These are phyloP conservation scores for Notolepis coatsorum DNA, from an alignment of 2,797 vertebrate genomes.

Conservation along the genomic window DNA sequence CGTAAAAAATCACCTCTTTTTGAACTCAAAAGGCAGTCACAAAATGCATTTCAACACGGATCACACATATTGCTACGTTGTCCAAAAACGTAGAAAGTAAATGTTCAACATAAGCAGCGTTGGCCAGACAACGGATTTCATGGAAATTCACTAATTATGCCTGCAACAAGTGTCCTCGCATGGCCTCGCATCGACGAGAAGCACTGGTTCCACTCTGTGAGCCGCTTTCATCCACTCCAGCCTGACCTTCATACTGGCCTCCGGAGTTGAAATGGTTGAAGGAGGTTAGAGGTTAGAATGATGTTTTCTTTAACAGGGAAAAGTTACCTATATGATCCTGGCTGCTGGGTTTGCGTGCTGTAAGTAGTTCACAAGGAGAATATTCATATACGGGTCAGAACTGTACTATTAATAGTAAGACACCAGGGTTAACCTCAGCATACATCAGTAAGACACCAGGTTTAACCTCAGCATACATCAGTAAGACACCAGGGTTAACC, in stretches of 20 bases:
- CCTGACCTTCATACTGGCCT: no score
- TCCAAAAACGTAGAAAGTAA: no score
- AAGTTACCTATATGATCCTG: neutral
- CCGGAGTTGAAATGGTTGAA: slow-evolving; percentile 22
- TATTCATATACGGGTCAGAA: no score
- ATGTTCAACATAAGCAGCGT: neutral
- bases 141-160: slow-evolving; percentile 46
- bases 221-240: slow-evolving; percentile 24
- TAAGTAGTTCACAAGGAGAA: neutral
- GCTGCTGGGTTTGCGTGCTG: neutral
- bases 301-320: slow-evolving; percentile 6
- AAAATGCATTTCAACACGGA: no score
- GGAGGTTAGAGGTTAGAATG: slow-evolving; percentile 18
- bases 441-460: no score
- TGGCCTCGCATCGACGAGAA: slow-evolving; percentile 57
- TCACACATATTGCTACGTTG: no score
- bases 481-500: no score
- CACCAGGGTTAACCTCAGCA: no score
- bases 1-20: slow-evolving; percentile 20
- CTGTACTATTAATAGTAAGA: no score
- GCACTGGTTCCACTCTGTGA: slow-evolving; percentile 31
- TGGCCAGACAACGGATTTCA: slow-evolving; percentile 12
- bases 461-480: no score
- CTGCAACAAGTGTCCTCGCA: slow-evolving; percentile 57
- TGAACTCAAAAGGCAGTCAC: slow-evolving; percentile 8